Conservation (phyloP, 1,140 invertebrate species). For the Epicauta chinensis region DNA sequence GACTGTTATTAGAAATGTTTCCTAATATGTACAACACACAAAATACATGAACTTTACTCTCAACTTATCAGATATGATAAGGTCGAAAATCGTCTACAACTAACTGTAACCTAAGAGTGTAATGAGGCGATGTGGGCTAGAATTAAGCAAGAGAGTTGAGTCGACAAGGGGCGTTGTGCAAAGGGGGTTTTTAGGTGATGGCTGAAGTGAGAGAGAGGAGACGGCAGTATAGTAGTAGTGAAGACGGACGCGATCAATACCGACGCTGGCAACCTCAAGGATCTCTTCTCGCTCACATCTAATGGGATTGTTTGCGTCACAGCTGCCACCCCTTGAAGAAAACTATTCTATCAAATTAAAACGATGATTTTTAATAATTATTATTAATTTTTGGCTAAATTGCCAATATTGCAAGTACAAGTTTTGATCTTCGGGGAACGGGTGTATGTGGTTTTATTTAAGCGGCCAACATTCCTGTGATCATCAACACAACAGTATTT, state of each 20-base stretch:
- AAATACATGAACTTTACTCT: too few relatives aligned
- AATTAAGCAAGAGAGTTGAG: conserved; percentile 34
- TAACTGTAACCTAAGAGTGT: conserved; percentile 32
- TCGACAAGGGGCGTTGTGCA: too few relatives aligned
- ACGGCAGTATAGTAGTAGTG: too few relatives aligned
- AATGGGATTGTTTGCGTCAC: too few relatives aligned
- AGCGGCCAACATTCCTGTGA: conserved; percentile 27
- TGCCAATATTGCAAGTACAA: background rate
- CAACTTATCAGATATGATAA: conserved; percentile 30
- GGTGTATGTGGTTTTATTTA: background rate
- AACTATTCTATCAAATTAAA: too few relatives aligned
- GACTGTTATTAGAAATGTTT: too few relatives aligned
- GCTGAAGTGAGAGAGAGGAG: conserved; percentile 22
- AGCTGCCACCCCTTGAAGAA: too few relatives aligned
- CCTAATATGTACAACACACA: too few relatives aligned
- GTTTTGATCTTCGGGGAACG: background rate
- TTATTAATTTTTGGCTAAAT: too few relatives aligned
- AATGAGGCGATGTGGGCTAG: conserved; percentile 37
- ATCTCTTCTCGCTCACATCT: conserved; percentile 15
- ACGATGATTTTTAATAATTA: too few relatives aligned
- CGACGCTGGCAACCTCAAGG: conserved; percentile 31
- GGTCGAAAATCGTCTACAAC: conserved; percentile 24
- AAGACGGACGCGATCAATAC: conserved; percentile 37
- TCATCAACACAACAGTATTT: conserved; percentile 34
- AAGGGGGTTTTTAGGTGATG: too few relatives aligned